A percentile compares a stretch with the other conserved stretches of the same genome.
These are phyloP conservation scores for Taphrorychus bicolor DNA, from an alignment of 2,888 invertebrate species.

Conservation along the genomic window DNA sequence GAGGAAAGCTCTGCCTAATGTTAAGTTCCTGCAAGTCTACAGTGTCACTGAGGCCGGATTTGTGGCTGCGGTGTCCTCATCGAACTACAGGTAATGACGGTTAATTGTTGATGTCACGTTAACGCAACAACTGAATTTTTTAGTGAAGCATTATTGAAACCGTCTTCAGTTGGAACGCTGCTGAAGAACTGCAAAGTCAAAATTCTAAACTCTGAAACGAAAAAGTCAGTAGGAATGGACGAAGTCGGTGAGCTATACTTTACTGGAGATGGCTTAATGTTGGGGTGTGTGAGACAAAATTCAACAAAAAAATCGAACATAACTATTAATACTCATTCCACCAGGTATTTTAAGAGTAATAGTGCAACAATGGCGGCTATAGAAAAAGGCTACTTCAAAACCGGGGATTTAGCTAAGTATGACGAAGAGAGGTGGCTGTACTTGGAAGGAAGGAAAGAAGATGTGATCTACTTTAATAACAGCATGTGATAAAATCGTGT, in stretches of 20 bases:
- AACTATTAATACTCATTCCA: too few species aligned
- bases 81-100: slow-evolving; percentile 38
- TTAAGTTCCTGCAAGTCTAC: slow-evolving; percentile 50
- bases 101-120: not conserved
- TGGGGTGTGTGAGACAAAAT: slow-evolving; percentile 46
- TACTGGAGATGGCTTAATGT: slow-evolving; percentile 50
- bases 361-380: slow-evolving; percentile 41
- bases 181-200: slow-evolving; percentile 48
- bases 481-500: slow-evolving; percentile 8
- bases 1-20: slow-evolving; percentile 44
- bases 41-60: slow-evolving; percentile 50
- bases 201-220: slow-evolving; percentile 48
- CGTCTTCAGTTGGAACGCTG: slow-evolving; percentile 47
- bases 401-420: slow-evolving; percentile 52
- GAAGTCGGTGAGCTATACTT: slow-evolving; percentile 52
- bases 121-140: not conserved
- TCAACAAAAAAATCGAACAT: not conserved
- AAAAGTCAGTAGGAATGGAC: slow-evolving; percentile 44
- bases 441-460: slow-evolving; percentile 50
- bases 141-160: slow-evolving; percentile 42
- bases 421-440: slow-evolving; percentile 53
- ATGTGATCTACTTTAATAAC: slow-evolving; percentile 45
- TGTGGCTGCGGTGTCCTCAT: slow-evolving; percentile 44
- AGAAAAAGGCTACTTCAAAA: slow-evolving; percentile 51
- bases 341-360: slow-evolving; percentile 51